Conservation (phyloP, 2,797 vertebrate genomes). For the Sciaenops ocellatus region DNA sequence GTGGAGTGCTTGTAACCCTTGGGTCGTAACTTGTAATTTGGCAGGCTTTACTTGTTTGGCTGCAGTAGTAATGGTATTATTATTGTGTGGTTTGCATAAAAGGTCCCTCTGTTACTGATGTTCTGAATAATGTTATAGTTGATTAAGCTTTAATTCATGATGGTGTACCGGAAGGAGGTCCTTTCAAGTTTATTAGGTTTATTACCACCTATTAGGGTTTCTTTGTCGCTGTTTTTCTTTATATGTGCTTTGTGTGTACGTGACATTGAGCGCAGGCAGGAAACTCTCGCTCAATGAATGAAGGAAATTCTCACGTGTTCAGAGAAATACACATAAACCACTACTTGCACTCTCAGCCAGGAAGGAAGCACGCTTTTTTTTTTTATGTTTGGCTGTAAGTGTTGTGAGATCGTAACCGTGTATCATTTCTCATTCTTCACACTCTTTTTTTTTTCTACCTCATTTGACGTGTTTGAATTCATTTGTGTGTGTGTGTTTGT, state of each 20-base stretch:
- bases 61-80: conserved; percentile 45
- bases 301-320: conserved; percentile 75
- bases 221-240: conserved; percentile 18
- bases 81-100: conserved; percentile 50
- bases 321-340: conserved; percentile 62
- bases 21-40: conserved; percentile 65
- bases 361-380: conserved; percentile 79
- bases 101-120: conserved; percentile 27
- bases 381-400: conserved; percentile 47
- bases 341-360: conserved; percentile 65
- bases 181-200: conserved; percentile 14
- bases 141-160: conserved; percentile 23
- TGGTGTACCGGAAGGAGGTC: background rate
- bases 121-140: conserved; percentile 41
- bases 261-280: conserved; percentile 72
- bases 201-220: background rate
- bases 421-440: conserved; percentile 19
- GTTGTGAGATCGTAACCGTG: conserved; percentile 30
- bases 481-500: conserved; percentile 42
- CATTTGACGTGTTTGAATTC: background rate
- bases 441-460: conserved; percentile 3
- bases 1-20: conserved; percentile 58
- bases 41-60: conserved; percentile 49
- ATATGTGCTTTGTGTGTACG: conserved; percentile 48
- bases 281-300: conserved; percentile 83